Percentiles rank a stretch among this genome's conserved stretches.
Conservation (phyloP, 1,140 invertebrate genomes). For the Thaumatotibia leucotreta region DNA sequence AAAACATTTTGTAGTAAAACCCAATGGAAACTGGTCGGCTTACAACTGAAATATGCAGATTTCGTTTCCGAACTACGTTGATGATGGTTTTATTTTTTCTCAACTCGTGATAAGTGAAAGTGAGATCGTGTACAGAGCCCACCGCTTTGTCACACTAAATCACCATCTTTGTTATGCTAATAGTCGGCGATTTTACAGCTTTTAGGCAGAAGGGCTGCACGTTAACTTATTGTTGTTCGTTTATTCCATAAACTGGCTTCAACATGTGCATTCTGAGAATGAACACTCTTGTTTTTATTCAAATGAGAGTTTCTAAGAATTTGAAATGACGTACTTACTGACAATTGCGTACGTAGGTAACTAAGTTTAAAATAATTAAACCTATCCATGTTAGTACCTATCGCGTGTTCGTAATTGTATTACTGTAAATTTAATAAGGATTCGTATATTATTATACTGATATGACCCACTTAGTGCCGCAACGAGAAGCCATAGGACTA, state of each 20-base stretch:
- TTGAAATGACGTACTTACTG: constrained; percentile 9
- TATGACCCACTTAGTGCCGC: too few relatives aligned
- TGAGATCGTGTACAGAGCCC: constrained; percentile 39
- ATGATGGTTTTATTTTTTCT: constrained; percentile 25
- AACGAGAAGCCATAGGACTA: neutral
- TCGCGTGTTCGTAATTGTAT: constrained; percentile 37
- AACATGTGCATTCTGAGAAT: constrained; percentile 54
- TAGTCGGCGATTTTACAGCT: constrained; percentile 50
- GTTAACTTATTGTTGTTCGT: constrained; percentile 46
- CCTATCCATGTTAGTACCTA: constrained; percentile 11
- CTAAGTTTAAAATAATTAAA: constrained; percentile 16
- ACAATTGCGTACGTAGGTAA: constrained; percentile 6
- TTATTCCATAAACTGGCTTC: constrained; percentile 28
- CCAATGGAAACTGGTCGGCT: neutral
- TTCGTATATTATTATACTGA: too few relatives aligned
- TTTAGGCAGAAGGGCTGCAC: constrained; percentile 54
- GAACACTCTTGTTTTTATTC: constrained; percentile 38
- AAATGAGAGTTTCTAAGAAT: constrained; percentile 22
- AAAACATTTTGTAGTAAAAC: neutral
- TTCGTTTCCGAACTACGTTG: neutral
- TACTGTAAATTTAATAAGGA: neutral
- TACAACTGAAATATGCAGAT: neutral
- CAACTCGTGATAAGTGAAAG: constrained; percentile 56
- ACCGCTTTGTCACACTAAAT: constrained; percentile 53
- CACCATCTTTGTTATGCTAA: constrained; percentile 69